Evolutionary conservation across 2,797 vertebrate species (phyloP).

Genomic region (Australoheros facetus): DNA sequence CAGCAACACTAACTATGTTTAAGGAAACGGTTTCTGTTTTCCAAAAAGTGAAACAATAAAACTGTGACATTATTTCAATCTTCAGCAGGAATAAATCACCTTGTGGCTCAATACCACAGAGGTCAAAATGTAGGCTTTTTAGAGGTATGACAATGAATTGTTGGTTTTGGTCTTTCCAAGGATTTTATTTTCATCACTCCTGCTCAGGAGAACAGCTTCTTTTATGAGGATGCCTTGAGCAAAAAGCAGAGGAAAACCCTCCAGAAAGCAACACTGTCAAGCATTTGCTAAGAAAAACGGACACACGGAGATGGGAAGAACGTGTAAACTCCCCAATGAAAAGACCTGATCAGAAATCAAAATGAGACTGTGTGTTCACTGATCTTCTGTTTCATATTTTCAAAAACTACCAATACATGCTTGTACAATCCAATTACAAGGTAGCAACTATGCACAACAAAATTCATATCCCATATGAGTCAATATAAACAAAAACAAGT

Average conservation of each 20-base stretch:
- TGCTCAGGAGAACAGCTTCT: slow-evolving; percentile 1
- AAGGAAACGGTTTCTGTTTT: neutral
- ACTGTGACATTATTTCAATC: neutral
- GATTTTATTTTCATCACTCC: neutral
- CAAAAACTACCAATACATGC: neutral
- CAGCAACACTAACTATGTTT: neutral
- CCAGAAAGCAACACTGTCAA: slow-evolving; percentile 6
- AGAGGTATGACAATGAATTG: neutral
- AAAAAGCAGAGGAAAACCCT: slow-evolving; percentile 17
- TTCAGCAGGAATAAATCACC: neutral
- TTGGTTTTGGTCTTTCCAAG: neutral
- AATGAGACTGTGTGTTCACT: slow-evolving; percentile 6
- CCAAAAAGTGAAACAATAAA: neutral
- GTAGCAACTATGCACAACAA: slow-evolving; percentile 15
- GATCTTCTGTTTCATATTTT: slow-evolving; percentile 12
- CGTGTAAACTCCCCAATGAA: neutral
- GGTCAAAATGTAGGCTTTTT: neutral
- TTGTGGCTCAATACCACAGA: neutral
- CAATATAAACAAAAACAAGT: slow-evolving; percentile 38
- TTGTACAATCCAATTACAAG: slow-evolving; percentile 21
- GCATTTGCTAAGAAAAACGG: slow-evolving; percentile 1
- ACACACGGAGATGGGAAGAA: slow-evolving; percentile 12
- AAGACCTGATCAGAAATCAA: slow-evolving; percentile 17
- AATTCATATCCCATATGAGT: slow-evolving; percentile 27
- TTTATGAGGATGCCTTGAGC: slow-evolving; percentile 13